Evolutionary conservation across 2,113 vertebrate genomes (phyloP), one percentile per base, ranked within the genome.

Genomic region (Pluvianellus socialis): DNA sequence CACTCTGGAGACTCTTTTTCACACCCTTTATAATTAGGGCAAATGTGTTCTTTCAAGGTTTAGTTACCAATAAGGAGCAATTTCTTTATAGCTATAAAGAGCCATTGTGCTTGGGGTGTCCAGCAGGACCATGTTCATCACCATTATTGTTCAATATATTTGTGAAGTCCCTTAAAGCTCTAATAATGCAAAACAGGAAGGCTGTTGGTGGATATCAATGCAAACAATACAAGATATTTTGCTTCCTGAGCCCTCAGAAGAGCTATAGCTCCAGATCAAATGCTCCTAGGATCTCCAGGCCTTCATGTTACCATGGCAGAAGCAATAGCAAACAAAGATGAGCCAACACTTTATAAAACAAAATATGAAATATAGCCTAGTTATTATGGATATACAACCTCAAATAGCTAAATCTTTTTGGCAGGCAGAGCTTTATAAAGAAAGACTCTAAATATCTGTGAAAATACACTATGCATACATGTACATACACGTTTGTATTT

Each of bases 261-360:
- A 82, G 33, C 79, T 88, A 67, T 52, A 92, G 21, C 58, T 96
- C 56, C 92, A 96, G 61, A 14, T 92, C 53, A 79, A 94, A 75
- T 45, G 22, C 20, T 81, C n/a, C 49, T 85, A 94, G 32, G 33
- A 89, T 85, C 83, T 94, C 86, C 53, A 89, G 76, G 33, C 66
- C 67, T 75, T 91, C 65, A 45, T 32, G 95, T 97, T 94, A 89
- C 96, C 84, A 95, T 96, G 86, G 86, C 27, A 96, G 53, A 91
- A 94, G 56, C 0, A 4, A 96, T 27, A 97, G 76, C 92, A 96
- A 97, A 95, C 73, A 95, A 89, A 97, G 62, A 94, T 58, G 53
- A 95, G 73, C 44, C 76, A 92, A 80, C 3, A 2, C 13, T 94
- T 94, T 65, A 84, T 80, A 68, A 94, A 95, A 77, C 26, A 91